phyloP scores from a whole-genome alignment of 2,113 vertebrate species.

The Sinocyclocheilus grahami region DNA sequence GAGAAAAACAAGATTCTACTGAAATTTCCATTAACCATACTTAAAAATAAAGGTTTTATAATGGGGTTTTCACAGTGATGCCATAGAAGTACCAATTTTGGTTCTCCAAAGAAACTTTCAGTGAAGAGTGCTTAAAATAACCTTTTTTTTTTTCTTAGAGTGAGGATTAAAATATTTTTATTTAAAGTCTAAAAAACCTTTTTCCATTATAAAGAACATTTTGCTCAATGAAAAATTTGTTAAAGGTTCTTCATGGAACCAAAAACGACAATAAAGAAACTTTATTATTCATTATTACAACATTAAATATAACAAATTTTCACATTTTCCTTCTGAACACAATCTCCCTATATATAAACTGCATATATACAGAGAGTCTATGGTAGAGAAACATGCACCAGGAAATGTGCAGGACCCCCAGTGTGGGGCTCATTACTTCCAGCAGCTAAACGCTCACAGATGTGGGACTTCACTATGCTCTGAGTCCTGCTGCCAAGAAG shows the following conservation, averaged over 20 bases:
- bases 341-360: not conserved
- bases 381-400: constrained; percentile 42
- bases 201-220: not conserved
- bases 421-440: constrained; percentile 61
- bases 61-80: not conserved
- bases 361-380: constrained; percentile 13
- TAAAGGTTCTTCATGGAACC: not conserved
- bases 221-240: not conserved
- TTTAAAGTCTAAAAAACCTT: not conserved
- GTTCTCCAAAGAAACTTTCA: not conserved
- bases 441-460: constrained; percentile 77
- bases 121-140: not conserved
- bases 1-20: not conserved
- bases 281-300: not conserved
- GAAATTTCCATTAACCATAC: not conserved
- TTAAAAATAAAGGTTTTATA: not conserved
- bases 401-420: constrained; percentile 50
- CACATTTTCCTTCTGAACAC: not conserved
- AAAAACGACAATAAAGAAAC: not conserved
- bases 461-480: constrained; percentile 62
- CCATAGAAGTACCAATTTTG: not conserved
- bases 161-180: not conserved
- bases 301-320: not conserved
- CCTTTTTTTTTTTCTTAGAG: not conserved
- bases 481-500: constrained; percentile 50